phyloP scores from a whole-genome alignment of 2,113 vertebrate species.

The Podarcis muralis region DNA sequence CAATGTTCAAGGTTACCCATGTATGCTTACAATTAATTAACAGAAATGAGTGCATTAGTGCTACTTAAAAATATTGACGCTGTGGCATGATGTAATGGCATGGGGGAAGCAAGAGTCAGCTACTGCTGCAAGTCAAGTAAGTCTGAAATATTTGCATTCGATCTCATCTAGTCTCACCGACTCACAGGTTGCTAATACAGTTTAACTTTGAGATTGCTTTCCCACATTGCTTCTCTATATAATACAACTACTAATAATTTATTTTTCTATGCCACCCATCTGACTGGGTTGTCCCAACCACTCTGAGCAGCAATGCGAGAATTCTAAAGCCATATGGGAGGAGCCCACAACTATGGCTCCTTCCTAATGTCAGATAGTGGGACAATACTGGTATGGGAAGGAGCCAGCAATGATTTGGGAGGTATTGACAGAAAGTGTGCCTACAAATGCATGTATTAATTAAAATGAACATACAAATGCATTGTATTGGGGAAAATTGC shows the following conservation, averaged over 20 bases:
- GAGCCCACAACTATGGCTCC: too few relatives aligned
- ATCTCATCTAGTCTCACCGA: not conserved
- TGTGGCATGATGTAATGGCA: not conserved
- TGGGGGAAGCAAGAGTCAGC: not conserved
- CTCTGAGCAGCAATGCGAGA: too few relatives aligned
- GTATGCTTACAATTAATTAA: not conserved
- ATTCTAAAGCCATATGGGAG: too few relatives aligned
- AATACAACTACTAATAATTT: not conserved
- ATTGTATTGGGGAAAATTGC: too few relatives aligned
- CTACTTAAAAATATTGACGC: not conserved
- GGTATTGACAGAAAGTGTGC: too few relatives aligned
- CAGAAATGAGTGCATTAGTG: constrained; percentile 12
- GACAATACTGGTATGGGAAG: too few relatives aligned
- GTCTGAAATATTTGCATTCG: not conserved
- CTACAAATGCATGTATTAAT: too few relatives aligned
- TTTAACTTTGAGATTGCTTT: not conserved
- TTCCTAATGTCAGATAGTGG: too few relatives aligned
- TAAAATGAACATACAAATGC: too few relatives aligned
- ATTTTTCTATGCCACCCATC: too few relatives aligned
- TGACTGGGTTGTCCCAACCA: too few relatives aligned
- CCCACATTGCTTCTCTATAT: not conserved
- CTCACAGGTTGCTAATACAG: not conserved
- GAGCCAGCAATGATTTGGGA: too few relatives aligned
- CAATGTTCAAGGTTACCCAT: not conserved
- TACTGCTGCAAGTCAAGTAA: not conserved